Evolutionary conservation across 2,888 invertebrate species (phyloP), one percentile per base, ranked within the genome.

Genomic region (Mythimna pallens): DNA sequence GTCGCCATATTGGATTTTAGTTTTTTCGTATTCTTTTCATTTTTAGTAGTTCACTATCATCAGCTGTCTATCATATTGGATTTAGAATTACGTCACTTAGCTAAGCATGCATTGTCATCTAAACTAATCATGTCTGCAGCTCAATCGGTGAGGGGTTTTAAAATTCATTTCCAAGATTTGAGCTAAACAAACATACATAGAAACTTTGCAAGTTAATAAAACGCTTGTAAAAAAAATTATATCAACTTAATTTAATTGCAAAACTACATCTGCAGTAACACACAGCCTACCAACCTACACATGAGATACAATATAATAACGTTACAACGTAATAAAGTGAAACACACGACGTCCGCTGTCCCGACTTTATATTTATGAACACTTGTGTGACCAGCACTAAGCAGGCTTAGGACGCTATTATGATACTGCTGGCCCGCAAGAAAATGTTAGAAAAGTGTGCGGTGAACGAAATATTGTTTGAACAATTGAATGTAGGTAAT

Each of bases 361-460:
- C 65, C 65, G 76, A 80, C 80, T 71, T 81, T 72, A 70, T 82
- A 82, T 83, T 82, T 78, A 81, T 78, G 69, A 65, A 78, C 78
- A 72, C 81, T 84, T 76, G 77, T 73, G 76, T 84, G 67, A 70
- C 70, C 25, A 34, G 70, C 55, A 79, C 76, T 83, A 83, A 83
- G 84, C 79, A 36, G 74, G 74, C 80, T 77, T 77, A 74, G 82
- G 58, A 43, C 34, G 62, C 68, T 73, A 69, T 76, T 81, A 78
- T 76, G 73, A 76, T 76, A 81, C 69, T 47, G 61, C 34, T 78
- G 65, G 40, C 7, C 50, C 34, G 66, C 36, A 36, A 30, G 71
- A 82, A 81, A 78, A 82, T 75, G 30, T 64, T 54, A 59, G 36
- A 59, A 77, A 58, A 72, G 52, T 40, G 43, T 55, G 30, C 7